Conservation (phyloP, 2,888 invertebrate genomes). For the Leptinotarsa juncta region DNA sequence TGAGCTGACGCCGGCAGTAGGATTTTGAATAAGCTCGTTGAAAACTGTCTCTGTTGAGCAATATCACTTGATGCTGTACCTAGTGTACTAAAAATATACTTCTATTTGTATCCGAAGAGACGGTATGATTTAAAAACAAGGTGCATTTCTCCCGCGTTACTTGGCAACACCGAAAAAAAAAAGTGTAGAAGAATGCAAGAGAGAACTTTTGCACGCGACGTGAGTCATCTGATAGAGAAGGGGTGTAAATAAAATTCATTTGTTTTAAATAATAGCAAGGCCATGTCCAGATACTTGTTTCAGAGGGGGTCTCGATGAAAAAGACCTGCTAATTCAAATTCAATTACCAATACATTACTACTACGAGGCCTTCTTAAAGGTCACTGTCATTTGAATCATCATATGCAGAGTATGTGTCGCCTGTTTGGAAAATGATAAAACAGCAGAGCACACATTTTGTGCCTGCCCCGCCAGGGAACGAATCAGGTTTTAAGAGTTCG, state of each 20-base stretch:
- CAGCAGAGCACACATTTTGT: too few species aligned
- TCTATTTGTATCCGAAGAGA: constrained; percentile 59
- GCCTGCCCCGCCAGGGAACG: too few species aligned
- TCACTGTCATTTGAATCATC: too few species aligned
- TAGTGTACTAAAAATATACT: constrained; percentile 57
- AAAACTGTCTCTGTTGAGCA: constrained; percentile 14
- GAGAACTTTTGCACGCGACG: constrained; percentile 33
- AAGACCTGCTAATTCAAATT: too few species aligned
- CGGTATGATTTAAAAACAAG: constrained; percentile 56
- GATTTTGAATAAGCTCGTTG: constrained; percentile 5
- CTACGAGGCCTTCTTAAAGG: too few species aligned
- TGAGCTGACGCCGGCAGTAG: neutral
- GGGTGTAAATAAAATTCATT: neutral
- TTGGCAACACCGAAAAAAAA: constrained; percentile 27
- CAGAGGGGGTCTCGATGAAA: too few species aligned
- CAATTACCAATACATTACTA: too few species aligned
- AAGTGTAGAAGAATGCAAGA: constrained; percentile 38
- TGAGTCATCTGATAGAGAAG: neutral
- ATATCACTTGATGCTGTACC: constrained; percentile 35
- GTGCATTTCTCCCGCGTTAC: constrained; percentile 58
- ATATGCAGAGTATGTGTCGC: too few species aligned
- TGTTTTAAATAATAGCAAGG: neutral
- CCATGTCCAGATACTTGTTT: too few species aligned
- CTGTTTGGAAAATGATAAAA: too few species aligned
- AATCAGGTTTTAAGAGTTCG: too few species aligned